These are phyloP conservation scores for Acanthosepion esculentum DNA, from an alignment of 2,888 invertebrate species.

Conservation along the genomic window DNA sequence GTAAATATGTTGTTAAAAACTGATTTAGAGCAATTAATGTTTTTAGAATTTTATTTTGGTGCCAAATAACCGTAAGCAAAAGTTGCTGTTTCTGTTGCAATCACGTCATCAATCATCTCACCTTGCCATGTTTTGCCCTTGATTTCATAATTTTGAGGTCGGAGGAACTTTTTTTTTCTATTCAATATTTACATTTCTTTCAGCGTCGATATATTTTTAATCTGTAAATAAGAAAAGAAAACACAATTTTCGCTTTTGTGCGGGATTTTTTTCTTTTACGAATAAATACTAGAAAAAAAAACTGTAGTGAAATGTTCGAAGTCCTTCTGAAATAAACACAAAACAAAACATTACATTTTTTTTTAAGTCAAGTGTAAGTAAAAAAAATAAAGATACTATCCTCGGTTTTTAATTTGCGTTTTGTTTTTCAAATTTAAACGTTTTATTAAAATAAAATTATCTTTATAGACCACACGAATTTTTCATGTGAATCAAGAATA, in stretches of 20 bases:
- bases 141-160: conserved; percentile 5
- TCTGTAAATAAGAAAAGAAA: background rate
- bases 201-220: background rate
- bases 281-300: no score
- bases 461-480: no score
- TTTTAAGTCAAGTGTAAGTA: no score
- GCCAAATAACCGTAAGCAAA: background rate
- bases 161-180: background rate
- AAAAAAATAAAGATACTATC: no score
- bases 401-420: no score
- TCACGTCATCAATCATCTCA: background rate
- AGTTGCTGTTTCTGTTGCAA: background rate
- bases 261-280: no score
- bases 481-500: no score
- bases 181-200: background rate
- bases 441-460: no score
- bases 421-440: no score
- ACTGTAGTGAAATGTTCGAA: no score
- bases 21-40: background rate
- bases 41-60: background rate
- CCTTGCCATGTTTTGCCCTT: background rate
- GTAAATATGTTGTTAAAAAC: background rate
- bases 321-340: no score
- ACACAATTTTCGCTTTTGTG: background rate
- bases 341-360: no score